Base-by-base conservation (phyloP, 2,888 invertebrate genomes). In the Dynastes maya region DNA sequence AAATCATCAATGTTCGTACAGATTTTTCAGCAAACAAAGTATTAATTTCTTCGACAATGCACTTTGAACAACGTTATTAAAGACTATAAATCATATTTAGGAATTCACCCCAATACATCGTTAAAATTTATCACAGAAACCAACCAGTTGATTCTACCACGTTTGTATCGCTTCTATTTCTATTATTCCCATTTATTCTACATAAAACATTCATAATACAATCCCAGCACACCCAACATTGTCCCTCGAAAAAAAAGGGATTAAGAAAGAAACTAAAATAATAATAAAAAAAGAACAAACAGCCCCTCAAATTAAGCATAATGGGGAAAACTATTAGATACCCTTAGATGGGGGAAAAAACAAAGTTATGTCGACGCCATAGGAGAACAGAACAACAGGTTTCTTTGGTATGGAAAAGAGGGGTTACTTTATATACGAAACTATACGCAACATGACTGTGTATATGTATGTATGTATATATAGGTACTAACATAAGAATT, bases 341-440 rank as follows among this genome's bases (percentile, higher is more conserved):
- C 76, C 79, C 79, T 79, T 78, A 80, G 80, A 81, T 78, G 77
- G 72, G 55, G 22, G 55, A 78, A 81, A 16, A 72, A 55, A 79
- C 65, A 68, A 68, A 51, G 68, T 68, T 68, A 68, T 51, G 29
- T 68, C 51, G 49, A 51, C 68, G 68, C 49, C 27, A 49, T 74
- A 27, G 68, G 75, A 76, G 81, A 78, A 80, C 82, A 82, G 81
- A 79, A 80, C 82, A 83, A 83, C 82, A 82, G 82, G 81, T 83
- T 81, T 81, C 61, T 74, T 74, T 74, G 13, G 45, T 55, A 22
- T 55, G 22, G 55, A 55, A 16, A 22, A 61, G 29, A 78, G 82
- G 83, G 82, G 79, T 81, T 77, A 81, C 61, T 80, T 55, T 55
- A 55, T 55, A 55, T 22, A 55, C 16, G 13, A 22, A n/a, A 55